Conservation (phyloP, 2,888 invertebrate genomes). For the Tiliacea aurago region DNA sequence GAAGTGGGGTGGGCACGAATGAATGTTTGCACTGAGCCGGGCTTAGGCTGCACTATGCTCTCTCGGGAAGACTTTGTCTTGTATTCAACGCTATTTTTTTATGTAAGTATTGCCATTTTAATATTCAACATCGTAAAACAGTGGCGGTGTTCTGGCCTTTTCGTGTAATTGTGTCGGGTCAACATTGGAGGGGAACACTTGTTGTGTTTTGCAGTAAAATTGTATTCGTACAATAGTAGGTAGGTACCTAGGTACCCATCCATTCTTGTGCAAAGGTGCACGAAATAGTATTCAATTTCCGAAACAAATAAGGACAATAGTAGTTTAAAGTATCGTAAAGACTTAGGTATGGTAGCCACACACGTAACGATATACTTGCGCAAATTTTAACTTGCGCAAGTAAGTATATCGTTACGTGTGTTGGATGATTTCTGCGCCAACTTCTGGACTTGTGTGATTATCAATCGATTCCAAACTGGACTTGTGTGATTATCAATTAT, state of each 20-base stretch:
- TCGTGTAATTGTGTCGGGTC: slow-evolving; percentile 54
- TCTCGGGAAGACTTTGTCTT: slow-evolving; percentile 71
- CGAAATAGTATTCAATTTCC: slow-evolving; percentile 6
- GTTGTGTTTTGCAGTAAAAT: slow-evolving; percentile 19
- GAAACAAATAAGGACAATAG: background rate
- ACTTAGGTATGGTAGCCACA: background rate
- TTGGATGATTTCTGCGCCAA: too few relatives aligned
- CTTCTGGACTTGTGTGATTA: too few relatives aligned
- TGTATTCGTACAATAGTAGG: background rate
- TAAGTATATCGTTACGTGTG: too few relatives aligned
- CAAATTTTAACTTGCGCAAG: too few relatives aligned
- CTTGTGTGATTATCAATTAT: too few relatives aligned
- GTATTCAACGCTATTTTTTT: slow-evolving; percentile 66
- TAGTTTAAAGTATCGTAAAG: background rate
- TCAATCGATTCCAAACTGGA: too few relatives aligned
- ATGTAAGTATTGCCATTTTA: slow-evolving; percentile 63
- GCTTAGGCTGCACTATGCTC: slow-evolving; percentile 70
- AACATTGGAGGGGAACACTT: slow-evolving; percentile 29
- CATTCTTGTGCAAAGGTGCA: slow-evolving; percentile 1
- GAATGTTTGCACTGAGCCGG: slow-evolving; percentile 83
- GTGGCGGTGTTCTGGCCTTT: slow-evolving; percentile 46
- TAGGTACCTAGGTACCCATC: too few relatives aligned
- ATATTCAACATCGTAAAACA: slow-evolving; percentile 57
- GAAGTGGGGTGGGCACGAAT: slow-evolving; percentile 83
- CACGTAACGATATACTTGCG: too few relatives aligned